Percentiles rank a stretch among this genome's conserved stretches.
phyloP scores from a whole-genome alignment of 2,888 invertebrate genomes.

The Philonicus albiceps region DNA sequence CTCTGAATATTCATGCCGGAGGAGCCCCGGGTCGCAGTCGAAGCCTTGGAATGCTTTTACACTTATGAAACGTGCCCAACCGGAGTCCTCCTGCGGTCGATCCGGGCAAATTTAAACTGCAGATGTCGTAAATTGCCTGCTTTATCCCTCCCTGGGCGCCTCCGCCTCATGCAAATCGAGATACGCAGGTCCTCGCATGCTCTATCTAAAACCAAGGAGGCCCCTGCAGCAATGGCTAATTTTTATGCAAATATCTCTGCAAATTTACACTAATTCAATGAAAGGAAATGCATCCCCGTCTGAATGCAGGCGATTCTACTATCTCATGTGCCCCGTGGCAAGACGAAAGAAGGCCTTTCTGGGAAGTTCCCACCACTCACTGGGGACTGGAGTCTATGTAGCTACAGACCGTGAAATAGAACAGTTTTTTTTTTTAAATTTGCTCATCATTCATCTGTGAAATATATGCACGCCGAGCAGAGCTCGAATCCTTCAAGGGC shows the following conservation, averaged over 20 bases:
- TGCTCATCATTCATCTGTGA: background rate
- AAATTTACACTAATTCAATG: background rate
- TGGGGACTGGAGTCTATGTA: background rate
- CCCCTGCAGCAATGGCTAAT: background rate
- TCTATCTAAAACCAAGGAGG: background rate
- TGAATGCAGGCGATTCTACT: background rate
- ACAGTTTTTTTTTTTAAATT: background rate
- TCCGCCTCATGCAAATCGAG: background rate
- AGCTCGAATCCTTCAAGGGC: background rate
- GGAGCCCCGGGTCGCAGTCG: background rate
- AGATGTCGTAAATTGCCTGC: background rate
- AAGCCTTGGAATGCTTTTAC: background rate
- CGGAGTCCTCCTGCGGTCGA: background rate
- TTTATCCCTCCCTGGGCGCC: background rate
- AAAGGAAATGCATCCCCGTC: background rate
- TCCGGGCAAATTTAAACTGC: background rate
- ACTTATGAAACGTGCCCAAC: background rate
- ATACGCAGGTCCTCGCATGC: background rate
- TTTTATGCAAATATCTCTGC: background rate
- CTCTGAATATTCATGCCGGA: background rate
- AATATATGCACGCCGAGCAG: background rate
- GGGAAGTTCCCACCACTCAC: background rate
- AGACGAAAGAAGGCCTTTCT: background rate
- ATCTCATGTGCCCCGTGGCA: background rate
- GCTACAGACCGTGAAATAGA: background rate